Evolutionary conservation across 2,888 invertebrate species (phyloP).

Genomic region (Zeuzera pyrina): DNA sequence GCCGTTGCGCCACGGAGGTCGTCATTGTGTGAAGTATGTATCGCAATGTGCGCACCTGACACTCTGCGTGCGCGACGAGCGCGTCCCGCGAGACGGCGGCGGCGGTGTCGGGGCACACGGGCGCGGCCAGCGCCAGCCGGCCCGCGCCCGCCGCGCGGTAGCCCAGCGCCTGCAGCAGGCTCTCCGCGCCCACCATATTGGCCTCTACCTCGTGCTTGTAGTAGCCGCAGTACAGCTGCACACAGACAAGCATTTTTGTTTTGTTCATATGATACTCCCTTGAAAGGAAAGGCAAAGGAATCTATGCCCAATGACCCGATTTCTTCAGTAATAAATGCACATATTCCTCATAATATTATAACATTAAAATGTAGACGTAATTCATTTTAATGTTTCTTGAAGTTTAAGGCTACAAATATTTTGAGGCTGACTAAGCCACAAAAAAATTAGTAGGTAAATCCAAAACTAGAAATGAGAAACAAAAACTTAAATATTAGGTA

Average conservation of each 20-base stretch:
- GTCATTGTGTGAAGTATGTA: conserved; percentile 82
- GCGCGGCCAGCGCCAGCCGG: conserved; percentile 76
- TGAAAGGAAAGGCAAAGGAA: too few species aligned
- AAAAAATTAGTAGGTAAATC: too few species aligned
- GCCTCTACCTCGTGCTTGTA: conserved; percentile 90
- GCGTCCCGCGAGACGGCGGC: conserved; percentile 87
- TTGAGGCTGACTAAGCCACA: not conserved
- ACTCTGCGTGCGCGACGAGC: conserved; percentile 89
- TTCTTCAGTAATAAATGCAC: too few species aligned
- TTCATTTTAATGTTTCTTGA: not conserved
- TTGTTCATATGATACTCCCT: not conserved
- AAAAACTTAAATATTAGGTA: too few species aligned
- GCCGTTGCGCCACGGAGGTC: conserved; percentile 56
- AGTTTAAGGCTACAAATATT: not conserved
- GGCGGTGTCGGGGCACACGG: conserved; percentile 87
- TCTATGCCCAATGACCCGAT: too few species aligned
- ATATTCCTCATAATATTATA: too few species aligned
- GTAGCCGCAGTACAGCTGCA: conserved; percentile 88
- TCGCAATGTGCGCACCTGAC: conserved; percentile 87
- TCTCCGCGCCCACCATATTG: conserved; percentile 83
- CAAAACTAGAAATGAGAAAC: too few species aligned
- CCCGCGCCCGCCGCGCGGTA: conserved; percentile 76
- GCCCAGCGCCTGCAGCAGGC: conserved; percentile 86
- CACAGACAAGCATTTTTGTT: too few species aligned
- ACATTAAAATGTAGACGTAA: too few species aligned